Conservation (phyloP, 1,140 invertebrate genomes). For the Drosophila biarmipes region DNA sequence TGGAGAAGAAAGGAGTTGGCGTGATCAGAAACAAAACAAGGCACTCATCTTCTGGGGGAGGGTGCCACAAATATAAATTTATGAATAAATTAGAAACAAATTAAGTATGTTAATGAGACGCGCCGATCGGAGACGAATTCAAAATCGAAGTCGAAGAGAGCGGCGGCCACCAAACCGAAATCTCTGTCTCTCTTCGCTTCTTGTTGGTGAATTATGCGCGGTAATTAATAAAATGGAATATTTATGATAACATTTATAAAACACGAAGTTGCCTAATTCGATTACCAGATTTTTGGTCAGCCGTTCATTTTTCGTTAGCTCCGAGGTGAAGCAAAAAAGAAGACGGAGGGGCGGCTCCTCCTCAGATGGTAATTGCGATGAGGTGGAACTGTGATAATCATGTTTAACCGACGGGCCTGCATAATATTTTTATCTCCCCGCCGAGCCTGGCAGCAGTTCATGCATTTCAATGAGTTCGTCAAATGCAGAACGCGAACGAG, state of each 20-base stretch:
- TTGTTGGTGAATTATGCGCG: constrained; percentile 74
- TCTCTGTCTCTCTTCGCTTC: constrained; percentile 10
- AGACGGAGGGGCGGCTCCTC: constrained; percentile 6
- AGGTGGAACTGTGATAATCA: constrained; percentile 83
- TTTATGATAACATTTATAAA: constrained; percentile 83
- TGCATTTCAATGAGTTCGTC: constrained; percentile 82
- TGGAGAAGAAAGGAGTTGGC: constrained; percentile 21
- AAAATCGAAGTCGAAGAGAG: constrained; percentile 20
- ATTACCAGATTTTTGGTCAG: constrained; percentile 67
- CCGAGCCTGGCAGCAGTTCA: constrained; percentile 43
- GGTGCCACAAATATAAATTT: constrained; percentile 82
- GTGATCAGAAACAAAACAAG: constrained; percentile 51
- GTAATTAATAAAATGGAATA: constrained; percentile 83
- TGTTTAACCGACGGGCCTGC: constrained; percentile 60
- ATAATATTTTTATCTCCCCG: constrained; percentile 11
- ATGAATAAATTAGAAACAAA: constrained; percentile 83
- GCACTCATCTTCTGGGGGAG: constrained; percentile 34
- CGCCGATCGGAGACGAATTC: constrained; percentile 5
- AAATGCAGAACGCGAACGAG: constrained; percentile 48
- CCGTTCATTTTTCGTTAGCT: constrained; percentile 27
- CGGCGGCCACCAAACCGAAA: constrained; percentile 24
- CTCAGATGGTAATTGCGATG: constrained; percentile 67
- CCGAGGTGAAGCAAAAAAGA: not conserved
- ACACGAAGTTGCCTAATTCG: constrained; percentile 82
- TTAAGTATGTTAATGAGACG: constrained; percentile 80